Base-by-base conservation (phyloP, 2,113 vertebrate species). In the Serilophus lunatus region DNA sequence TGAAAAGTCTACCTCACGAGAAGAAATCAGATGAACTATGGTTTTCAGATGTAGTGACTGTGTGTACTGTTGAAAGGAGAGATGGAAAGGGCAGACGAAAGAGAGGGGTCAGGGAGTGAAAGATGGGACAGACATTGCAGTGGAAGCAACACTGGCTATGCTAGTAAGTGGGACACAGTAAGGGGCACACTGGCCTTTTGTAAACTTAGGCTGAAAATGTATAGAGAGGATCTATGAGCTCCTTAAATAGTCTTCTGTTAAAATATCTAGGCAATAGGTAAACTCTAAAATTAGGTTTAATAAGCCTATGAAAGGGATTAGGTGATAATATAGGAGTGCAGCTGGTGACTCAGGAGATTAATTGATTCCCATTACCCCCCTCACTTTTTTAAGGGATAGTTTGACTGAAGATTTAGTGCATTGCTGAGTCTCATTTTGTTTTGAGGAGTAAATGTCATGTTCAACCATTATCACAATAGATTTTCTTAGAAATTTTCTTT, bases 51-150 rank as follows among this genome's bases (percentile, higher is more conserved):
- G 13, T 8, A 42, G 15, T 23, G 9, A 24, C 11, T 13, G 10
- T 59, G 15, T 22, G 11, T 42, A 54, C 28, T 29, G 64, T 10
- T 54, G 57, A 85, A 78, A 85, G 23, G 2, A 61, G 19, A 44
- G 10, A 9, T n/a, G 24, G 40, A 77, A 77, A 47, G 36, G 6
- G 4, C 6, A 45, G 3, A 10, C 14, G 29, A 56, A 57, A 65
- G 7, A 56, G 15, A 66, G 80, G 71, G 7, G 24, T 5, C 10
- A 49, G 60, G 49, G 40, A 36, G 17, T 0, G 5, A 74, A 77
- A 47, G 38, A 26, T 7, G 6, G 6, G 11, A 49, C 8, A 63
- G 12, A 36, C 53, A 44, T 9, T 2, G 0, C 1, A 2, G 22
- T 13, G 13, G 38, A 86, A 77, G 12, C 16, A 76, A 19, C 24